Evolutionary conservation across 53 echinoderm and acorn worm species (phyloP).

Genomic region (Echinarachnius parma): DNA sequence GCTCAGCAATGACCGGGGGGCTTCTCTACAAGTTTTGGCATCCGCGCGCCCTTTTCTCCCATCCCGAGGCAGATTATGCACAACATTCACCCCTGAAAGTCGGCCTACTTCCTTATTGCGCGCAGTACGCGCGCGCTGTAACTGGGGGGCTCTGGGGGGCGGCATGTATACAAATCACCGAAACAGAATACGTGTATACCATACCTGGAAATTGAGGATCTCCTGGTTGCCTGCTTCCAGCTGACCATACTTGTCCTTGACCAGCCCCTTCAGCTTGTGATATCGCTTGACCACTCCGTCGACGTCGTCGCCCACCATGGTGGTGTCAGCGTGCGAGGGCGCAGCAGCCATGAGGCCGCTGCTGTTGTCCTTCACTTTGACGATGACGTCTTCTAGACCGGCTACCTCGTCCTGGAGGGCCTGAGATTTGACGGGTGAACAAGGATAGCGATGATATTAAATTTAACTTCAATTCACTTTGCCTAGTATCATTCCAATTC

Average conservation of each 20-base stretch:
- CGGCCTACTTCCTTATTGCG: no score
- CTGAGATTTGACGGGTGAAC: slow-evolving; percentile 26
- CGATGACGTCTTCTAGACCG: slow-evolving; percentile 66
- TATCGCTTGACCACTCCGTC: slow-evolving; percentile 82
- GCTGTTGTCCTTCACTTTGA: slow-evolving; percentile 84
- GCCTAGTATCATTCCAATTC: no score
- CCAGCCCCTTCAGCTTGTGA: slow-evolving; percentile 75
- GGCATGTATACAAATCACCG: no score
- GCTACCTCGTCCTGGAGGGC: slow-evolving; percentile 78
- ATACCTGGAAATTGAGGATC: slow-evolving; percentile 78
- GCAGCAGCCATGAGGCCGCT: slow-evolving; percentile 91
- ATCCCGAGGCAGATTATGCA: no score
- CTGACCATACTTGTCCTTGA: slow-evolving; percentile 67
- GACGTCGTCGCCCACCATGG: slow-evolving; percentile 84
- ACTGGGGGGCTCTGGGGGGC: slow-evolving; percentile 63
- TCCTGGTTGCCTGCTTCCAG: slow-evolving; percentile 93
- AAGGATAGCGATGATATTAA: not conserved
- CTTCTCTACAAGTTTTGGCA: no score
- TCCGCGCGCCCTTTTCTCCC: no score
- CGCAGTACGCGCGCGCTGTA: slow-evolving; percentile 71
- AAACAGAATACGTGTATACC: no score
- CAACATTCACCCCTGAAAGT: no score
- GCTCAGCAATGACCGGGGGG: no score
- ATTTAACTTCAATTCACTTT: no score
- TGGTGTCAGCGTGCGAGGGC: slow-evolving; percentile 81